phyloP scores from a whole-genome alignment of 2,797 vertebrate species.

The Prionace glauca region DNA sequence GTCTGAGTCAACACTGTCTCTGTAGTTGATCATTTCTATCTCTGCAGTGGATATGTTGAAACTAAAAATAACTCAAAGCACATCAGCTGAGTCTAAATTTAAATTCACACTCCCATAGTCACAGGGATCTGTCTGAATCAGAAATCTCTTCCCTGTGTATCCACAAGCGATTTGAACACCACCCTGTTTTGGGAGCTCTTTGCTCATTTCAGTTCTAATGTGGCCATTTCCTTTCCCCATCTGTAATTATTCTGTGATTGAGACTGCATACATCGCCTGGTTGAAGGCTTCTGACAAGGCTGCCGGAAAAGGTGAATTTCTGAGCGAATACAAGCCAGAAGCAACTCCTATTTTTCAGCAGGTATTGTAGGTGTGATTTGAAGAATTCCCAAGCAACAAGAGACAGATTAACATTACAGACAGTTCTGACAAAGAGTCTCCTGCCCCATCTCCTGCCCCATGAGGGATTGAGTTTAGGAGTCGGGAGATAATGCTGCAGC shows the following conservation, averaged over 20 bases:
- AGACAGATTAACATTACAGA: too few species aligned
- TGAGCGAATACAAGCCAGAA: background rate
- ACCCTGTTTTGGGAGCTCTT: background rate
- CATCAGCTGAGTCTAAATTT: background rate
- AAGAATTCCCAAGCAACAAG: background rate
- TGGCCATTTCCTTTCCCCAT: background rate
- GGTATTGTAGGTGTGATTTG: background rate
- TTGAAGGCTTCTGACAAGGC: background rate
- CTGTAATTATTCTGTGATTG: background rate
- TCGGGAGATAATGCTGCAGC: too few species aligned
- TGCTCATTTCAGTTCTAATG: background rate
- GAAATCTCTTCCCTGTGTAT: background rate
- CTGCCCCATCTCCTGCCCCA: too few species aligned
- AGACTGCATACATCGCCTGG: background rate
- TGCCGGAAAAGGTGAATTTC: background rate
- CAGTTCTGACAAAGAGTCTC: too few species aligned
- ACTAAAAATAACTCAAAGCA: background rate
- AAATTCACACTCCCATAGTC: background rate
- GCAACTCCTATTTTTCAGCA: background rate
- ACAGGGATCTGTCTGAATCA: background rate
- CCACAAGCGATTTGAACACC: background rate
- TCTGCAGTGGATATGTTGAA: background rate
- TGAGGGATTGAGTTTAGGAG: too few species aligned
- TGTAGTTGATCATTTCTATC: background rate
- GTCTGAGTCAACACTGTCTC: background rate